Percentiles rank a stretch among this genome's conserved stretches.
Evolutionary conservation across 1,140 invertebrate genomes (phyloP).

Genomic region (Zaprionus kolodkinae): DNA sequence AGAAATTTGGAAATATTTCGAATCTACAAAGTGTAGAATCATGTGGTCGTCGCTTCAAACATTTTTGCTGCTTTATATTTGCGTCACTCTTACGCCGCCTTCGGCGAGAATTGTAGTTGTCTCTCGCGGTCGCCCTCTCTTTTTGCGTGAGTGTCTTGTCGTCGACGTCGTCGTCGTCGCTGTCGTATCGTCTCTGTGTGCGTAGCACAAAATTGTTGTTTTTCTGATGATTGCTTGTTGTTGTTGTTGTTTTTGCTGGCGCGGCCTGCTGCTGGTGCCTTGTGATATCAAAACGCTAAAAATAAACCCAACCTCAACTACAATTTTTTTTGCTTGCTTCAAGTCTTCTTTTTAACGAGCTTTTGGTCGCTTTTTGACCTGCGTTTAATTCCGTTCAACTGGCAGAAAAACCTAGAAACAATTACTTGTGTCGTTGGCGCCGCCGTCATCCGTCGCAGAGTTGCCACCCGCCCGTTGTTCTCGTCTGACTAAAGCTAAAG

Average conservation of each 20-base stretch:
- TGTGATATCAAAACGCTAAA: constrained; percentile 79
- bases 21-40: constrained; percentile 59
- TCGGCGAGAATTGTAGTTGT: constrained; percentile 49
- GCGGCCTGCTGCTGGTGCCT: constrained; percentile 50
- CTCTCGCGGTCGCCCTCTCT: constrained; percentile 11
- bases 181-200: constrained; percentile 24
- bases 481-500: background rate
- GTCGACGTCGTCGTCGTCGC: constrained; percentile 1
- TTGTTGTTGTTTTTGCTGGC: constrained; percentile 19
- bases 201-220: constrained; percentile 55
- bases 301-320: constrained; percentile 68
- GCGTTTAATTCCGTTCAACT: constrained; percentile 51
- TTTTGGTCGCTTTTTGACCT: constrained; percentile 59
- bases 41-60: constrained; percentile 69
- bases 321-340: constrained; percentile 24
- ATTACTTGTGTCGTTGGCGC: constrained; percentile 29
- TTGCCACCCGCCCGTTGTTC: constrained; percentile 6
- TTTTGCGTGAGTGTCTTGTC: constrained; percentile 13
- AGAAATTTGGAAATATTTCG: constrained; percentile 73
- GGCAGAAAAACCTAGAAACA: constrained; percentile 33
- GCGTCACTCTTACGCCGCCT: constrained; percentile 64
- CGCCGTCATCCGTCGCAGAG: background rate
- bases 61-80: constrained; percentile 55
- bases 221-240: constrained; percentile 26
- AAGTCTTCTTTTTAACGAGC: constrained; percentile 52